phyloP scores from a whole-genome alignment of 2,888 invertebrate genomes.

The Himalopsyche kuldschensis region DNA sequence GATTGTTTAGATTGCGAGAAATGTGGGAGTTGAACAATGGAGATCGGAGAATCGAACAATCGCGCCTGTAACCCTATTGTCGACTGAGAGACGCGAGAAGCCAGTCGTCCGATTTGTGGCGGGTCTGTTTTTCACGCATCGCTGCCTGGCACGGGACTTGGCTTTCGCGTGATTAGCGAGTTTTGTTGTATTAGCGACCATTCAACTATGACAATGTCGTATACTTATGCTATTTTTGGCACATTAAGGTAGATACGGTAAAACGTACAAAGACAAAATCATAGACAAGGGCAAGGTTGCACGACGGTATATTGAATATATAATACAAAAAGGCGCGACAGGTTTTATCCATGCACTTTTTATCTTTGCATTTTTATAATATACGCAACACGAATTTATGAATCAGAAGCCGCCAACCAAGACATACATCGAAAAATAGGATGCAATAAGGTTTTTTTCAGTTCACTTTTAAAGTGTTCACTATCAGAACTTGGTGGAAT shows the following conservation, averaged over 20 bases:
- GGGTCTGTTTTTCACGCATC: slow-evolving; percentile 3
- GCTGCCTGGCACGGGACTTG: slow-evolving; percentile 35
- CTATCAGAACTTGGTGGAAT: no score
- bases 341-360: background rate
- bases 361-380: background rate
- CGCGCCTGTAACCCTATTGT: slow-evolving; percentile 36
- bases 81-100: slow-evolving; percentile 24
- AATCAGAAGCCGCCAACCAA: no score
- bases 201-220: background rate
- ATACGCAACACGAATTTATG: background rate
- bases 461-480: no score
- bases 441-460: no score
- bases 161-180: slow-evolving; percentile 35
- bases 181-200: background rate
- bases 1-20: background rate
- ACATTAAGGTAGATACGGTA: background rate
- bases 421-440: no score
- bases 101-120: slow-evolving; percentile 2
- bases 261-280: background rate
- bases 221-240: background rate
- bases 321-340: background rate
- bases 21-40: background rate
- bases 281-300: background rate
- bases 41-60: slow-evolving; percentile 25
- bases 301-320: background rate